Percentiles rank a stretch among this genome's conserved stretches.
Evolutionary conservation across 1,140 invertebrate species (phyloP).

Genomic region (Bombus pyrosoma): DNA sequence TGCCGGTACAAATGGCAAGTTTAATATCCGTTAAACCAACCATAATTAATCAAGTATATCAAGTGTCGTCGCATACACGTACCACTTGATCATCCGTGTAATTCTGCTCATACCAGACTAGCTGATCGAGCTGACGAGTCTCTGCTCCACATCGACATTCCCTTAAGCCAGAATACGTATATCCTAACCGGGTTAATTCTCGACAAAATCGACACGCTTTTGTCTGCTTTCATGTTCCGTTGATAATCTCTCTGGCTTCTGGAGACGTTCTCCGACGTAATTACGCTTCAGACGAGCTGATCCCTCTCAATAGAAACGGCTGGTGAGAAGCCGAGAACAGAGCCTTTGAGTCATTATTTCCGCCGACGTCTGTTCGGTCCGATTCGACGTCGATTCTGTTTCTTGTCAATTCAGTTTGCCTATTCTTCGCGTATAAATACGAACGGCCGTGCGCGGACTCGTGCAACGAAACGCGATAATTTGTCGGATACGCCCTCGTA

Average conservation of each 20-base stretch:
- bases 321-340: slow-evolving; percentile 14
- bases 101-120: background rate
- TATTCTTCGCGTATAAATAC: background rate
- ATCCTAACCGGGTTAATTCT: slow-evolving; percentile 31
- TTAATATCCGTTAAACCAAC: no score
- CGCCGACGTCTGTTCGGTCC: background rate
- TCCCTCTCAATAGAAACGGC: slow-evolving; percentile 42
- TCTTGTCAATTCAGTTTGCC: background rate
- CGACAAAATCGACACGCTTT: slow-evolving; percentile 14
- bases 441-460: background rate
- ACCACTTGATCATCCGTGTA: background rate
- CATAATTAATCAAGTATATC: no score
- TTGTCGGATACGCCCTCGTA: slow-evolving; percentile 5
- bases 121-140: background rate
- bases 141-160: slow-evolving; percentile 5
- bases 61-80: background rate
- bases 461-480: slow-evolving; percentile 38
- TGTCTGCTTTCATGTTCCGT: background rate
- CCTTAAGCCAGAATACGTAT: slow-evolving; percentile 34
- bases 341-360: slow-evolving; percentile 62
- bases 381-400: background rate
- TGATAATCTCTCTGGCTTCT: slow-evolving; percentile 10
- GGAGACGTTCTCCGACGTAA: slow-evolving; percentile 21
- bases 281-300: slow-evolving; percentile 46
- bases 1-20: no score